Base-by-base conservation (phyloP, 2,888 invertebrate species). In the Tipula vernalis region DNA sequence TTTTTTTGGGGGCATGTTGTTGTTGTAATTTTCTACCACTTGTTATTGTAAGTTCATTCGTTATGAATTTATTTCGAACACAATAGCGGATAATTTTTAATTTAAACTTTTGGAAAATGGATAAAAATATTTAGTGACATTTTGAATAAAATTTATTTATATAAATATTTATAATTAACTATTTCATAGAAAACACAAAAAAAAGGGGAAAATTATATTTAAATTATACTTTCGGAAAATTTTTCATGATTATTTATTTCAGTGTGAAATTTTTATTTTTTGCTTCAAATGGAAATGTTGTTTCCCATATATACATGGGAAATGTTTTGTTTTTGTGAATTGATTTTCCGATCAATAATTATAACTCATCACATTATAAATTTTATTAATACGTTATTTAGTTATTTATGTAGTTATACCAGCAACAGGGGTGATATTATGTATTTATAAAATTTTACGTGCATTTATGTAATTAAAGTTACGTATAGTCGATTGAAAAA, bases 281-380 rank as follows among this genome's bases (percentile, higher is more conserved):
- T 71, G 28, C 71, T 28, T 71, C 3, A 71, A 71, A 51, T 51
- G 51, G 15, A 51, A 51, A 71, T 71, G 28, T 28, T 51, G 51
- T 71, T 3, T 28, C 10, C 28, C n/a, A n/a, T n/a, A 51, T 71
- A 10, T 71, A 18, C 28, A 0, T 28, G 28, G 28, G 28, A 28
- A 18, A n/a, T 28, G 71, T 71, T 51, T 71, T 71, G 28, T 71
- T 71, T 71, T 28, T 28, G 71, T 71, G 28, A 71, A 71, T 71
- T 71, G 71, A 71, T 71, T 71, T 71, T 71, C 71, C 71, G 71
- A 71, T 71, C 71, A 71, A 71, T 71, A 71, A 71, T 71, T 71
- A 28, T 71, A 71, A 28, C 71, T 71, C 71, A 71, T 71, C 71
- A 71, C 71, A 71, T 71, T 71, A 71, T 71, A 71, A 71, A 71